These are phyloP conservation scores for Allobates femoralis DNA, from an alignment of 2,797 vertebrate genomes.

Conservation along the genomic window DNA sequence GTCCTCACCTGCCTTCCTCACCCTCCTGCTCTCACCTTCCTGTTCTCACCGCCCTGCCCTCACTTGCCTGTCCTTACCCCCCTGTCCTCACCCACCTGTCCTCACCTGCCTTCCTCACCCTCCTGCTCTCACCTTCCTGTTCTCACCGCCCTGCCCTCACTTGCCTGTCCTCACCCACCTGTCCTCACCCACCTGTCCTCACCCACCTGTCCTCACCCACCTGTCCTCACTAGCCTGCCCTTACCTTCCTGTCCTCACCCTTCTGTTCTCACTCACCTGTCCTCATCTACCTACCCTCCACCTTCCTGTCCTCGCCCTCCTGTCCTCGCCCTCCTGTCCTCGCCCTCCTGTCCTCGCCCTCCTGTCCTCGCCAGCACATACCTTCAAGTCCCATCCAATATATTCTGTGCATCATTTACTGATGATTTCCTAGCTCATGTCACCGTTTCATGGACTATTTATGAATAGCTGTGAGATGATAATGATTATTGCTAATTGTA, in stretches of 20 bases:
- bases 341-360: no score
- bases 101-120: no score
- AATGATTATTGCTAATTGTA: slow-evolving; percentile 70
- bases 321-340: slow-evolving; percentile 71
- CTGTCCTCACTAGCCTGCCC: slow-evolving; percentile 71
- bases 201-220: no score
- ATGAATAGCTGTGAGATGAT: slow-evolving; percentile 67
- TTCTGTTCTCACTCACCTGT: no score
- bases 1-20: slow-evolving; percentile 71
- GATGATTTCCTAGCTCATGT: slow-evolving; percentile 62
- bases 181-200: no score
- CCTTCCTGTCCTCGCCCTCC: slow-evolving; percentile 68
- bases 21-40: no score
- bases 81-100: slow-evolving; percentile 71
- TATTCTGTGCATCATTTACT: slow-evolving; percentile 69
- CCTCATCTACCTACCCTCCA: no score
- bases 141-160: no score
- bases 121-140: no score
- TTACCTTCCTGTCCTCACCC: slow-evolving; percentile 69
- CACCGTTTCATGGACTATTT: slow-evolving; percentile 69
- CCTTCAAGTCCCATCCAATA: slow-evolving; percentile 69
- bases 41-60: no score
- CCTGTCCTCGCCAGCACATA: slow-evolving; percentile 72
- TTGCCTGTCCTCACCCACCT: no score
- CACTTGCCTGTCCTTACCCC: no score